phyloP scores from a whole-genome alignment of 2,888 invertebrate genomes.

The Caenorhabditis angaria region DNA sequence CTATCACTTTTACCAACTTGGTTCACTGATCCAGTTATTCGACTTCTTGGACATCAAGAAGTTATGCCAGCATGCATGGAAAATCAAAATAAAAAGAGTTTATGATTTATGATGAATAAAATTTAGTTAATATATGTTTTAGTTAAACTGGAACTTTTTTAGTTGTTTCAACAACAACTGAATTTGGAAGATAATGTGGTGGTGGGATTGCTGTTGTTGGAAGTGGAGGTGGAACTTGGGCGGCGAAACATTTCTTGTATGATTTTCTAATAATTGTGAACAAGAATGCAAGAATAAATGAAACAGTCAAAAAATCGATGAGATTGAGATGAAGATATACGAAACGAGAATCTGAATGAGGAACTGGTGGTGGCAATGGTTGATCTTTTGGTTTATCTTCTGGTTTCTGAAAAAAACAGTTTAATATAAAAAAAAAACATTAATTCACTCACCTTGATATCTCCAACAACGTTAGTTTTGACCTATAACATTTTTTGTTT shows the following conservation, averaged over 20 bases:
- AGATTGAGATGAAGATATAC: constrained; percentile 31
- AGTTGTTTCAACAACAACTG: constrained; percentile 23
- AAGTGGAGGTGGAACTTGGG: constrained; percentile 22
- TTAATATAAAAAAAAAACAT: constrained; percentile 22
- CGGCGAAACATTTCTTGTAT: constrained; percentile 23
- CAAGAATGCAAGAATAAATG: constrained; percentile 15
- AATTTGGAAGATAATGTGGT: too few species aligned
- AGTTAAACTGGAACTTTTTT: constrained; percentile 15
- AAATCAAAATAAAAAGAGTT: constrained; percentile 14
- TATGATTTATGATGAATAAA: neutral
- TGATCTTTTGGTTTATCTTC: constrained; percentile 12
- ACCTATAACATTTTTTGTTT: neutral
- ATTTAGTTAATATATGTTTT: constrained; percentile 5
- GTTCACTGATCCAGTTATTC: constrained; percentile 49
- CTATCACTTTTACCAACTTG: constrained; percentile 58
- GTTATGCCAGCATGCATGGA: constrained; percentile 44
- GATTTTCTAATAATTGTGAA: constrained; percentile 22
- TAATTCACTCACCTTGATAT: neutral
- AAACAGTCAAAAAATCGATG: constrained; percentile 13
- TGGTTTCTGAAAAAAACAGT: constrained; percentile 15
- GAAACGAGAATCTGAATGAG: constrained; percentile 18
- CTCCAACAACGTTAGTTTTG: neutral
- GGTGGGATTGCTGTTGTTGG: constrained; percentile 27
- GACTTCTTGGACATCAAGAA: constrained; percentile 47
- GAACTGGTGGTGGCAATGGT: constrained; percentile 19